These are phyloP conservation scores for Cardinalis cardinalis DNA, from an alignment of 2,113 vertebrate genomes.

Conservation along the genomic window DNA sequence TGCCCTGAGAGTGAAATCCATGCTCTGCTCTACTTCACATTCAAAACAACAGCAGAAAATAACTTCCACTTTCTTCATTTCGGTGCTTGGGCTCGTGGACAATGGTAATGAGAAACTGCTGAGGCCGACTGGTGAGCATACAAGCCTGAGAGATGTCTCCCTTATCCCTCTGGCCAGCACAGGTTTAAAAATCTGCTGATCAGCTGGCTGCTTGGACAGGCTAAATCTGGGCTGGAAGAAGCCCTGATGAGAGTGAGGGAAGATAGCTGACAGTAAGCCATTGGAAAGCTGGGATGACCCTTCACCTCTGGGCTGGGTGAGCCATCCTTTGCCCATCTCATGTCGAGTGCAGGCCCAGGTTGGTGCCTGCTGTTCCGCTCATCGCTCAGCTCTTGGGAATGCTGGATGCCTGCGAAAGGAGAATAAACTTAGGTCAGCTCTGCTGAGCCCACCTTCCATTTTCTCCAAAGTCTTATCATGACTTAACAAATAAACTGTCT, in stretches of 20 bases:
- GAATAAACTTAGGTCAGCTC: neutral
- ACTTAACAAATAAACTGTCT: neutral
- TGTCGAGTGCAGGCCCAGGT: neutral
- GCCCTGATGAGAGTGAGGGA: neutral
- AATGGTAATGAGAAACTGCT: neutral
- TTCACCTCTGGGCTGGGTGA: neutral
- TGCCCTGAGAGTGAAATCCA: slow-evolving; percentile 20
- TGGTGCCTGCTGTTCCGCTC: neutral
- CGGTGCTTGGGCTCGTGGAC: neutral
- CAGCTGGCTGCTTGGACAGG: neutral
- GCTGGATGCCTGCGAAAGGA: neutral
- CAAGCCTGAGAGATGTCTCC: neutral
- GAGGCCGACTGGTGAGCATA: rapidly evolving
- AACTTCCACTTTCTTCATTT: slow-evolving; percentile 16
- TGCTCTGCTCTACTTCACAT: neutral
- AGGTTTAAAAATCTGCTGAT: neutral
- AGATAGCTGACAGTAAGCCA: neutral
- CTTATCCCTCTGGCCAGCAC: neutral
- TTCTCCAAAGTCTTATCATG: neutral
- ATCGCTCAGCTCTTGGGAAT: neutral
- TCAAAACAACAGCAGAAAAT: slow-evolving; percentile 54
- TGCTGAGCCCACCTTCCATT: neutral
- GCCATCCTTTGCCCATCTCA: neutral
- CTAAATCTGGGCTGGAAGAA: neutral
- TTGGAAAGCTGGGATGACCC: neutral